Evolutionary conservation across 2,797 vertebrate species (phyloP), one percentile per base, ranked within the genome.

Genomic region (Emys orbicularis): DNA sequence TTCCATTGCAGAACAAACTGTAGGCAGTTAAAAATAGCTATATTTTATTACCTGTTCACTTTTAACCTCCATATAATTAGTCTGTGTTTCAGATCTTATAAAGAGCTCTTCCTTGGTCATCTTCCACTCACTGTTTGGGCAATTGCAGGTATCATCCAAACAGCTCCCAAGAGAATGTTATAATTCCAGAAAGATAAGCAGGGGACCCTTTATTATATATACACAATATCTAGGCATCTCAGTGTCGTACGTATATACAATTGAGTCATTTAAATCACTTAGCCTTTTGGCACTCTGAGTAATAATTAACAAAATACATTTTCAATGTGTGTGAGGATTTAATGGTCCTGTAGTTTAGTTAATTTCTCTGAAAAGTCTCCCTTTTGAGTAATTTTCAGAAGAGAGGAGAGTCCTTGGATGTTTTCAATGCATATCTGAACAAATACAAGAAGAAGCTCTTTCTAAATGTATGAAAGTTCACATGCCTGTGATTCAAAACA

Each of bases 11-110:
- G 5, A 76, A 12, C 81, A 92, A 94, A 93, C 95, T 54, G 44
- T 31, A 87, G 84, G 19, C 89, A 68, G 54, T 91, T 95, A n/a
- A 25, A 91, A 86, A 41, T 93, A 79, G 16, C 79, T 91, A 25
- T 65, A 65, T n/a, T 68, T 91, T 1, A 16, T 13, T 79, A 54
- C 84, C 49, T 83, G 25, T 31, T 89, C 41, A 16, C 23, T 41
- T 44, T 74, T 23, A 12, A 41, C 25, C 23, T 44, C 25, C 12
- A 52, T 2, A 1, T 59, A 68, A 27, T 34, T 92, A 84, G 68
- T 88, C 47, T 86, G 25, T 87, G 85, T 37, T 56, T 86, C 74
- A 23, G 8, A 4, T 92, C 56, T 93, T 47, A 57, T 41, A 50
- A 59, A 56, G 41, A 6, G 83, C 3, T 47, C 86, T 44, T 81